Evolutionary conservation across 1,140 invertebrate genomes (phyloP), one percentile per base, ranked within the genome.

Genomic region (Zeugodacus cucurbitae): DNA sequence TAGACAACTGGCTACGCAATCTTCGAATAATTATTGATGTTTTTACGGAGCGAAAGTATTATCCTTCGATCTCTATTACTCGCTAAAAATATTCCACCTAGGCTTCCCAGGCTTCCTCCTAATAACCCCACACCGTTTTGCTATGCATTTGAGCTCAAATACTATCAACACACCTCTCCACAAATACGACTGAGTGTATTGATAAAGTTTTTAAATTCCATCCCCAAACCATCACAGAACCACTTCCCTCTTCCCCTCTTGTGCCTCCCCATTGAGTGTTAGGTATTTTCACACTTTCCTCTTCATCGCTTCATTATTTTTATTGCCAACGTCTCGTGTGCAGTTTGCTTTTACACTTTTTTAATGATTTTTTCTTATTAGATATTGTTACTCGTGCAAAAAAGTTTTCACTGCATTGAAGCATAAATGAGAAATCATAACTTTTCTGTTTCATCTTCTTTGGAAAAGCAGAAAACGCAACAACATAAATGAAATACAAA

Each of bases 341-440:
- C 8, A 37, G 26, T 74, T 41, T 70, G 48, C 48, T 54, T 54
- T 54, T 54, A 20, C 48, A 74, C 26, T 48, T 82, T 70, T 82
- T 48, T 82, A 10, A 22, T 74, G 17, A 34, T 48, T 82, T 82
- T 48, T 29, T 48, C 41, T 26, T 48, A 82, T 48, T 82, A 54
- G 8, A 41, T 48, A 82, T 82, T 82, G 74, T 82, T 82, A 14
- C 48, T 10, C 48, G 48, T 2, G 20, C 41, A 82, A 48, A 82
- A 82, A 82, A 82, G 74, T 82, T 82, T 48, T 22, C n/a, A 10
- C 41, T 82, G 74, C 74, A 82, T 82, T 82, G 32, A 82, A 48
- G 74, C 74, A 82, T 82, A 82, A 82, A 82, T 82, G 74, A 82
- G 74, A 82, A 82, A 82, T 82, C 74, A 82, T 82, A 82, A 82